Evolutionary conservation across 2,113 vertebrate genomes (phyloP).

Genomic region (Myocastor coypus): DNA sequence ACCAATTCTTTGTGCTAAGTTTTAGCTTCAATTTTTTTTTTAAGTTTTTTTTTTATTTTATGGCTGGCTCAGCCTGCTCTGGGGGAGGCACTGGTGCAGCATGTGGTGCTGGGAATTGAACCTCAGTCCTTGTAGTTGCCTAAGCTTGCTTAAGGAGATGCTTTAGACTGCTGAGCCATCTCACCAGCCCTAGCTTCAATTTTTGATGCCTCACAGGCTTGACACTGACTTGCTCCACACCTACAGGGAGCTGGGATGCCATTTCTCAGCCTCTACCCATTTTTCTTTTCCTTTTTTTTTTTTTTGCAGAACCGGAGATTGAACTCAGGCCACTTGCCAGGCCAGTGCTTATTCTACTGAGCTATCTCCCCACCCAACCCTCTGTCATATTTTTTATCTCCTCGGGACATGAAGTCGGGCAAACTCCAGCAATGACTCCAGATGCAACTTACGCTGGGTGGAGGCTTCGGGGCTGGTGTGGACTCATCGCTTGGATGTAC

Average conservation of each 20-base stretch:
- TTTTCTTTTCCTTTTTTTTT: neutral
- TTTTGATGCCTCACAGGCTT: neutral
- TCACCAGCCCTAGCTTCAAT: neutral
- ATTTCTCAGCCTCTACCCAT: neutral
- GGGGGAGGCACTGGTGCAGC: too few species aligned
- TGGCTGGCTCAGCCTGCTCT: too few species aligned
- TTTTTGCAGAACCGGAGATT: too few species aligned
- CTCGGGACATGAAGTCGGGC: neutral
- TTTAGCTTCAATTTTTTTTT: neutral
- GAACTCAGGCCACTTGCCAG: too few species aligned
- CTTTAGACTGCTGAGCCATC: too few species aligned
- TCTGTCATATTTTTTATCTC: neutral
- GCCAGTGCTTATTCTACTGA: too few species aligned
- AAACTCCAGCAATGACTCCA: neutral
- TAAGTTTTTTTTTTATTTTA: too few species aligned
- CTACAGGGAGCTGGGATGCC: neutral
- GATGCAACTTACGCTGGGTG: conserved; percentile 85
- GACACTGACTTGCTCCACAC: neutral
- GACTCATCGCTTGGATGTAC: conserved; percentile 52
- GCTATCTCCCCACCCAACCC: too few species aligned
- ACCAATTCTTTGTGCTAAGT: neutral
- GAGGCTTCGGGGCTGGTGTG: conserved; percentile 75
- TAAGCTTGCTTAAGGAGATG: too few species aligned
- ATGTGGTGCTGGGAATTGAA: too few species aligned
- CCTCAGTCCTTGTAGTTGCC: too few species aligned